A percentile compares a stretch with the other conserved stretches of the same genome.
Evolutionary conservation across 2,797 vertebrate species (phyloP).

Genomic region (Mionectes olivaceus): DNA sequence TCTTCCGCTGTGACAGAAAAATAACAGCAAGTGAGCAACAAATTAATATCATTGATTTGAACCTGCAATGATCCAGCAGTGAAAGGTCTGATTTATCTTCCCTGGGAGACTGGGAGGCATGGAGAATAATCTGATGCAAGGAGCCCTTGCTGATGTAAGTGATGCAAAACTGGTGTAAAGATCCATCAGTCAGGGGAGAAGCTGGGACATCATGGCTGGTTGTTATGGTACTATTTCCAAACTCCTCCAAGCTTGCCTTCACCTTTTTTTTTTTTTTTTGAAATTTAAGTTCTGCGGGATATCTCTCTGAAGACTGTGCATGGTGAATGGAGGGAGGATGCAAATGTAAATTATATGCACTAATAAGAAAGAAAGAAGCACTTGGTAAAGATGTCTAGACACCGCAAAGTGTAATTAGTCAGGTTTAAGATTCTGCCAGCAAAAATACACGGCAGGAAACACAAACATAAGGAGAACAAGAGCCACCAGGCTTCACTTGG

Average conservation of each 20-base stretch:
- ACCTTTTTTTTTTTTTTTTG: neutral
- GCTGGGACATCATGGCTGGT: neutral
- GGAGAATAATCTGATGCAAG: neutral
- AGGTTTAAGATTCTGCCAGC: slow-evolving; percentile 3
- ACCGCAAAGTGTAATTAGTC: slow-evolving; percentile 27
- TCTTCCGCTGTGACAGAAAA: neutral
- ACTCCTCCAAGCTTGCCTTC: neutral
- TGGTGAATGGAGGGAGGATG: neutral
- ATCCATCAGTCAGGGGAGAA: neutral
- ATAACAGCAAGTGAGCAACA: neutral
- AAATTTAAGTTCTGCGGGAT: neutral
- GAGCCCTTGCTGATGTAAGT: neutral
- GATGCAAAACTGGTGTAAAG: neutral
- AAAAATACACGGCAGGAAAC: neutral
- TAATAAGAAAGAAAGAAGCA: neutral
- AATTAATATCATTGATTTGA: neutral
- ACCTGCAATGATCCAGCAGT: neutral
- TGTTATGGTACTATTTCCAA: neutral
- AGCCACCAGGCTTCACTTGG: slow-evolving; percentile 36
- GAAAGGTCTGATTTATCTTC: neutral
- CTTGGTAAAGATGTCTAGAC: slow-evolving; percentile 4
- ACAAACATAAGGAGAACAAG: slow-evolving; percentile 15
- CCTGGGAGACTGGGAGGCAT: neutral
- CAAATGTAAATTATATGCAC: neutral
- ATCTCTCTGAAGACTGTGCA: neutral